A percentile compares a stretch with the other conserved stretches of the same genome.
Evolutionary conservation across 1,140 invertebrate genomes (phyloP).

Genomic region (Psix sp.): DNA sequence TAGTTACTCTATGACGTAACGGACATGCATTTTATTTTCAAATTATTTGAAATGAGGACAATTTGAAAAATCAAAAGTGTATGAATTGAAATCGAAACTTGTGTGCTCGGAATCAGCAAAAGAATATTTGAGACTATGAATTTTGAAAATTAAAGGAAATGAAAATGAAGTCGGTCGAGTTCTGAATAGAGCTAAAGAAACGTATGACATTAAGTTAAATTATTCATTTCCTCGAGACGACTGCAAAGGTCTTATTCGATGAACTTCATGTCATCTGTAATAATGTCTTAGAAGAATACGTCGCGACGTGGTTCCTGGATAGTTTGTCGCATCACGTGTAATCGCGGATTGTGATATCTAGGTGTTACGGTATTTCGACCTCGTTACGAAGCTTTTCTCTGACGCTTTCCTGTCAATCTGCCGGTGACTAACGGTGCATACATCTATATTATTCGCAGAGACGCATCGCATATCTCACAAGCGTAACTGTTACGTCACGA

Average conservation of each 20-base stretch:
- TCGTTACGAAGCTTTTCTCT: conserved; percentile 36
- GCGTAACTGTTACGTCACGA: conserved; percentile 7
- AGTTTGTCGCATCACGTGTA: conserved; percentile 9
- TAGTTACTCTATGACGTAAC: too few relatives aligned
- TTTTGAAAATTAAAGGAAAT: too few relatives aligned
- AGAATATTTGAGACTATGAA: too few relatives aligned
- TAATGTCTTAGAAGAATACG: conserved; percentile 24
- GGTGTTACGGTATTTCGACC: conserved; percentile 47
- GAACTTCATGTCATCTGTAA: conserved; percentile 25
- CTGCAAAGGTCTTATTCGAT: conserved; percentile 16
- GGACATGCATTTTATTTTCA: too few relatives aligned
- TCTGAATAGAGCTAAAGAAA: too few relatives aligned
- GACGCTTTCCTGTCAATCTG: conserved; percentile 37
- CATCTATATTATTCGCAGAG: conserved; percentile 29
- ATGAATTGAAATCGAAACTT: too few relatives aligned
- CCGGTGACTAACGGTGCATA: conserved; percentile 42
- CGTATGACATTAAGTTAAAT: conserved; percentile 13
- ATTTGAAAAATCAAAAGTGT: too few relatives aligned
- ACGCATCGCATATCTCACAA: conserved; percentile 2
- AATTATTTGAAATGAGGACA: too few relatives aligned
- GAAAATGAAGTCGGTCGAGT: too few relatives aligned
- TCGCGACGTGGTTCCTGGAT: conserved; percentile 1
- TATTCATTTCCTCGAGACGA: conserved; percentile 22
- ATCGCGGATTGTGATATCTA: conserved; percentile 29
- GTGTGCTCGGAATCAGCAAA: too few relatives aligned